Conservation (phyloP, 2,888 invertebrate genomes). For the Bugulina stolonifera region DNA sequence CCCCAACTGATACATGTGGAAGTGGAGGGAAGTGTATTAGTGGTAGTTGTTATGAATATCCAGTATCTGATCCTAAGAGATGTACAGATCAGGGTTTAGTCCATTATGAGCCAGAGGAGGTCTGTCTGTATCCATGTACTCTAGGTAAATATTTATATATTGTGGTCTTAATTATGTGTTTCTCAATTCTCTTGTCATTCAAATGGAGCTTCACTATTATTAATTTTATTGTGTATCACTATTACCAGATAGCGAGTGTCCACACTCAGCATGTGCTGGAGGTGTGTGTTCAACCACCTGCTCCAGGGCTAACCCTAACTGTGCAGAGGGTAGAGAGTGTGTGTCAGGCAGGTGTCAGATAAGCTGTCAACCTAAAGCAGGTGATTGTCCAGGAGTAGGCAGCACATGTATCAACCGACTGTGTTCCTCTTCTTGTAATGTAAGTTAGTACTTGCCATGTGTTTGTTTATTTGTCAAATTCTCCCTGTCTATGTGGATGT, state of each 20-base stretch:
- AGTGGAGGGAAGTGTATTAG: neutral
- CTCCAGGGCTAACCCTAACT: neutral
- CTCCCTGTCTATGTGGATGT: no score
- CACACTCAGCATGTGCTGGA: neutral
- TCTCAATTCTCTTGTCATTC: no score
- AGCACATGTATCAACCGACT: neutral
- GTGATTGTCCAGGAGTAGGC: neutral
- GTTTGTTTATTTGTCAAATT: no score
- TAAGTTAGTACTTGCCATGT: no score
- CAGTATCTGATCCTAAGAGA: neutral
- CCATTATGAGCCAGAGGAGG: neutral
- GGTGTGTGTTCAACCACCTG: neutral
- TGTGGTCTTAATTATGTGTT: no score
- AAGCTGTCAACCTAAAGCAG: neutral
- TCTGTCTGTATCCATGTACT: neutral
- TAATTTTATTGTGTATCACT: no score
- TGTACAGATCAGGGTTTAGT: neutral
- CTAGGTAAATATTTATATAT: neutral
- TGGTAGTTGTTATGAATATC: neutral
- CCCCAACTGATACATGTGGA: neutral
- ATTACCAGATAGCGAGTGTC: neutral
- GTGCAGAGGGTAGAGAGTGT: neutral
- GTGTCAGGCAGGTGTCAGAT: neutral
- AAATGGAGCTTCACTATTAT: no score
- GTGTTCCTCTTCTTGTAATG: neutral